phyloP scores from a whole-genome alignment of 2,113 vertebrate genomes.

The Lamprotornis superbus region DNA sequence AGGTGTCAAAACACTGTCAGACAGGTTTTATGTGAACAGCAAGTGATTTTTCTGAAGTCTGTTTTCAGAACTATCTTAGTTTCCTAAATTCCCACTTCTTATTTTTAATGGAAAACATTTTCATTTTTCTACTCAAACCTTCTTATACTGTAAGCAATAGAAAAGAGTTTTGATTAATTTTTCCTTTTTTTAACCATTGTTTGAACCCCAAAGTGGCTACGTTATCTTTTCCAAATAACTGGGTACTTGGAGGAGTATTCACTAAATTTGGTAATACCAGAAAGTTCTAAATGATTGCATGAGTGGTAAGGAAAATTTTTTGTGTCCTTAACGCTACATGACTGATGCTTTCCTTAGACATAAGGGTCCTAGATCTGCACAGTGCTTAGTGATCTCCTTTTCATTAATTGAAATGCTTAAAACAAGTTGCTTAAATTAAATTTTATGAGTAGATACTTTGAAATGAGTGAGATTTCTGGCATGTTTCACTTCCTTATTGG shows the following conservation, averaged over 20 bases:
- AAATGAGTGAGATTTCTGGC: constrained; percentile 1
- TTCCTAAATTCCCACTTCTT: constrained; percentile 30
- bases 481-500: neutral
- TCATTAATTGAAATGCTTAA: neutral
- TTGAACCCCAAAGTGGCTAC: neutral
- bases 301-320: neutral
- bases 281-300: neutral
- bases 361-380: neutral
- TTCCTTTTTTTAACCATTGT: neutral
- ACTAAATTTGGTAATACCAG: neutral
- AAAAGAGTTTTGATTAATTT: neutral
- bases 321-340: neutral
- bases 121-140: neutral
- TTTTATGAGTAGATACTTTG: neutral
- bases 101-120: constrained; percentile 20
- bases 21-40: constrained; percentile 34
- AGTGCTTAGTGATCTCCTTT: neutral
- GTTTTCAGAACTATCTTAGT: constrained; percentile 21
- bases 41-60: constrained; percentile 47
- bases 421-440: neutral
- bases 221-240: neutral
- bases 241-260: neutral
- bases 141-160: neutral
- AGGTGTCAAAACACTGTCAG: constrained; percentile 65
- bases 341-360: neutral